Conservation (phyloP, 1,140 invertebrate species). For the Drosophila subpulchrella region DNA sequence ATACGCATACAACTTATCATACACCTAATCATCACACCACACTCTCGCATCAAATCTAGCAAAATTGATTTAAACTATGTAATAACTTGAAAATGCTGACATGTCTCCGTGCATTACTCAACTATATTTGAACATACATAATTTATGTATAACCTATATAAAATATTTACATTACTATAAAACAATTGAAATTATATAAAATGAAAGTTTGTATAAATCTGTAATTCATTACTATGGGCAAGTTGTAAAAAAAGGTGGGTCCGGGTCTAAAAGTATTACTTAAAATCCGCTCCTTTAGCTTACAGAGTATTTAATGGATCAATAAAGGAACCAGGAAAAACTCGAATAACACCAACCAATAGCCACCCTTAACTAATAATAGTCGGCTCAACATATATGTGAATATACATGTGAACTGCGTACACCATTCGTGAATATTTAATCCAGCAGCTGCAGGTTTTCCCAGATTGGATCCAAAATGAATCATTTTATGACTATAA, state of each 20-base stretch:
- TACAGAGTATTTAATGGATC: background rate
- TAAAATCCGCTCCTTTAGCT: too few species aligned
- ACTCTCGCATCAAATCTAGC: slow-evolving; percentile 57
- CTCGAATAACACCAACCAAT: too few species aligned
- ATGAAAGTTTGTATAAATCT: slow-evolving; percentile 69
- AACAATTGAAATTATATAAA: slow-evolving; percentile 65
- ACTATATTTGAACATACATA: slow-evolving; percentile 51
- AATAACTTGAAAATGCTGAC: slow-evolving; percentile 66
- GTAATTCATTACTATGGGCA: slow-evolving; percentile 21
- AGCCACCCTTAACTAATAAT: too few species aligned
- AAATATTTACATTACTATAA: slow-evolving; percentile 57
- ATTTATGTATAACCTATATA: slow-evolving; percentile 51
- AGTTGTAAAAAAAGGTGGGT: background rate
- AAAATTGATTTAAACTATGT: slow-evolving; percentile 71
- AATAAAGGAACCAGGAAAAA: background rate
- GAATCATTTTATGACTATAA: too few species aligned
- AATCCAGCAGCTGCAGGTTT: slow-evolving; percentile 28
- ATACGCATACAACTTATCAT: slow-evolving; percentile 34
- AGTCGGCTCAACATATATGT: too few species aligned
- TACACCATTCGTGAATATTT: background rate
- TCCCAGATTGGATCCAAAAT: slow-evolving; percentile 19
- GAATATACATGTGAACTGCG: too few species aligned
- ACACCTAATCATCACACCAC: slow-evolving; percentile 41
- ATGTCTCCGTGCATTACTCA: slow-evolving; percentile 76
- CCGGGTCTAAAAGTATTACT: too few species aligned